Conservation (phyloP, 1,140 invertebrate genomes). For the Limonius californicus region DNA sequence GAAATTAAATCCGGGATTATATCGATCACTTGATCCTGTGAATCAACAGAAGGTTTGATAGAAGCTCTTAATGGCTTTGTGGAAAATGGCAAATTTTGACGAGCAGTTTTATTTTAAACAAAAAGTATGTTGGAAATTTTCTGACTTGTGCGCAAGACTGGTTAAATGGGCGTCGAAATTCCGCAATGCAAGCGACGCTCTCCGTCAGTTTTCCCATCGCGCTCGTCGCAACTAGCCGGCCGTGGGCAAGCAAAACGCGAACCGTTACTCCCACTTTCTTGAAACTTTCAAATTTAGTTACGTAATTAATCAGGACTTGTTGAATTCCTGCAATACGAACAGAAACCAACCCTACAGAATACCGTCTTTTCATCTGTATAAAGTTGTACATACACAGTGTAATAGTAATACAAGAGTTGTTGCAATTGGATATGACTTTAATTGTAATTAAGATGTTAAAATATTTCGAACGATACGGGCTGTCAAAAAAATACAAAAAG, state of each 20-base stretch:
- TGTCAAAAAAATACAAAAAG: not conserved
- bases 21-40: too few relatives aligned
- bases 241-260: not conserved
- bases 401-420: not conserved
- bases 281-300: not conserved
- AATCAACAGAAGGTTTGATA: too few relatives aligned
- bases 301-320: conserved; percentile 7
- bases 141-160: conserved; percentile 23
- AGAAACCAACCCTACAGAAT: not conserved
- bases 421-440: too few relatives aligned
- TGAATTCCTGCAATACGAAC: not conserved
- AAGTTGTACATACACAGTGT: not conserved
- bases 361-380: not conserved
- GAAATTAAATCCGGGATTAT: too few relatives aligned
- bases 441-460: not conserved
- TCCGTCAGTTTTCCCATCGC: conserved; percentile 21
- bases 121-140: not conserved
- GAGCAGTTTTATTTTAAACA: conserved; percentile 1
- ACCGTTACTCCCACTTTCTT: conserved; percentile 22
- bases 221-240: not conserved
- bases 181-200: conserved; percentile 25
- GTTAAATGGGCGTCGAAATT: conserved; percentile 25
- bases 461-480: not conserved
- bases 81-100: too few relatives aligned
- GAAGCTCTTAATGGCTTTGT: too few relatives aligned